A percentile compares a stretch with the other conserved stretches of the same genome.
Evolutionary conservation across 2,797 vertebrate genomes (phyloP).

Genomic region (Staurois parvus): DNA sequence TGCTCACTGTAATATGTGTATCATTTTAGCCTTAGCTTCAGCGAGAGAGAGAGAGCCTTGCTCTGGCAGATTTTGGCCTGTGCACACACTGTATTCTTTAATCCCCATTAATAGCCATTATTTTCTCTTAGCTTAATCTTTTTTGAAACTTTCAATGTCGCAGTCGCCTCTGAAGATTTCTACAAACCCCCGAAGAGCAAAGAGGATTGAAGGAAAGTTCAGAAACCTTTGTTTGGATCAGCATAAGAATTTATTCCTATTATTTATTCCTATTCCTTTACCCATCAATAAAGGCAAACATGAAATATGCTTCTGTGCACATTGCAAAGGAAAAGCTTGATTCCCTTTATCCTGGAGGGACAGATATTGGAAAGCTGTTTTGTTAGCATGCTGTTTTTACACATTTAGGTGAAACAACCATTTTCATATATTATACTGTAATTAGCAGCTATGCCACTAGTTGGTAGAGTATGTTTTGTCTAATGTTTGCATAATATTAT

Average conservation of each 20-base stretch:
- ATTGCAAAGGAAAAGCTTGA: not conserved
- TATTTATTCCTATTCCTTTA: conserved; percentile 3
- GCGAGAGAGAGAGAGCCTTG: conserved; percentile 17
- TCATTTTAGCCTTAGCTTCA: conserved; percentile 30
- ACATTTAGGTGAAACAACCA: too few relatives aligned
- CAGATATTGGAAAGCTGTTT: too few relatives aligned
- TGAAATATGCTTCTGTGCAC: too few relatives aligned
- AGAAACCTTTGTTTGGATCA: conserved; percentile 16
- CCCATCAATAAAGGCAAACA: not conserved
- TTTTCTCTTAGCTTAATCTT: conserved; percentile 45
- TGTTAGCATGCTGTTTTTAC: too few relatives aligned
- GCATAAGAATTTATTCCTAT: conserved; percentile 14
- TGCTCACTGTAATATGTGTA: conserved; percentile 23
- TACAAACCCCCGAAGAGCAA: conserved; percentile 31
- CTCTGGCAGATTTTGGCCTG: conserved; percentile 19
- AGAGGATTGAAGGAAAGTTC: conserved; percentile 33
- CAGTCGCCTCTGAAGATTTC: conserved; percentile 17
- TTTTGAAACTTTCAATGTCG: conserved; percentile 29
- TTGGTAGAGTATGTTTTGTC: too few relatives aligned
- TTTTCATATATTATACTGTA: too few relatives aligned
- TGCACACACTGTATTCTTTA: conserved; percentile 18
- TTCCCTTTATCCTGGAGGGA: not conserved
- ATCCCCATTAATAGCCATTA: conserved; percentile 52
- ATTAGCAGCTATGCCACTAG: too few relatives aligned
- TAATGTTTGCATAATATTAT: too few relatives aligned